Evolutionary conservation across 2,888 invertebrate genomes (phyloP).

Genomic region (Scaptomyza flava): DNA sequence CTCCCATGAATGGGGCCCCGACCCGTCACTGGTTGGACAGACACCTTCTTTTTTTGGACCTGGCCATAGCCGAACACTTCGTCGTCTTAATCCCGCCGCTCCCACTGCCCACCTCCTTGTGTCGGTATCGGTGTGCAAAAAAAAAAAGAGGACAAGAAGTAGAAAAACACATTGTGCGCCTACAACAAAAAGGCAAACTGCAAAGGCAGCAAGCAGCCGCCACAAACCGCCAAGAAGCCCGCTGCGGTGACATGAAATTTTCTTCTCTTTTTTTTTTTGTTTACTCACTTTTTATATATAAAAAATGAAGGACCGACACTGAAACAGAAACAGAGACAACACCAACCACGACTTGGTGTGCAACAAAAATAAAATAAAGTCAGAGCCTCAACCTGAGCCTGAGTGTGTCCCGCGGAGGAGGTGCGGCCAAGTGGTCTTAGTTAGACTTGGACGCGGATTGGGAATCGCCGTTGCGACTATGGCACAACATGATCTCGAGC

Average conservation of each 20-base stretch:
- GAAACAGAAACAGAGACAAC: conserved; percentile 34
- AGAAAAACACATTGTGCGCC: conserved; percentile 53
- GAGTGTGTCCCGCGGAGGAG: conserved; percentile 60
- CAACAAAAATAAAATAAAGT: conserved; percentile 2
- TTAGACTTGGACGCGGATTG: conserved; percentile 17
- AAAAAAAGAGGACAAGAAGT: conserved; percentile 30
- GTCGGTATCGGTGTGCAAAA: conserved; percentile 48
- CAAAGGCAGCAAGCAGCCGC: conserved; percentile 1
- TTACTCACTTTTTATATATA: conserved; percentile 29
- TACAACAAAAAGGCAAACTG: conserved; percentile 39
- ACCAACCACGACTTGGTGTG: conserved; percentile 12
- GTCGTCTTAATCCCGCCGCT: conserved; percentile 71
- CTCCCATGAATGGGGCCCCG: conserved; percentile 50
- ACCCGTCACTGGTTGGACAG: conserved; percentile 15
- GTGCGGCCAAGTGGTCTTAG: conserved; percentile 32
- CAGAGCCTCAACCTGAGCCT: background rate
- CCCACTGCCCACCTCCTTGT: conserved; percentile 17
- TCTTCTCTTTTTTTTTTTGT: conserved; percentile 32
- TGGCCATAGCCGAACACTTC: conserved; percentile 55
- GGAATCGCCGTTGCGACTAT: conserved; percentile 43
- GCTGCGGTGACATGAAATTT: conserved; percentile 76
- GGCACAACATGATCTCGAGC: conserved; percentile 79
- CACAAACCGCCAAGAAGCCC: conserved; percentile 30
- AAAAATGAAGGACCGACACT: conserved; percentile 65
- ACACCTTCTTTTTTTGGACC: conserved; percentile 11